These are phyloP conservation scores for Amazonetta brasiliensis DNA, from an alignment of 2,797 vertebrate species.

Conservation along the genomic window DNA sequence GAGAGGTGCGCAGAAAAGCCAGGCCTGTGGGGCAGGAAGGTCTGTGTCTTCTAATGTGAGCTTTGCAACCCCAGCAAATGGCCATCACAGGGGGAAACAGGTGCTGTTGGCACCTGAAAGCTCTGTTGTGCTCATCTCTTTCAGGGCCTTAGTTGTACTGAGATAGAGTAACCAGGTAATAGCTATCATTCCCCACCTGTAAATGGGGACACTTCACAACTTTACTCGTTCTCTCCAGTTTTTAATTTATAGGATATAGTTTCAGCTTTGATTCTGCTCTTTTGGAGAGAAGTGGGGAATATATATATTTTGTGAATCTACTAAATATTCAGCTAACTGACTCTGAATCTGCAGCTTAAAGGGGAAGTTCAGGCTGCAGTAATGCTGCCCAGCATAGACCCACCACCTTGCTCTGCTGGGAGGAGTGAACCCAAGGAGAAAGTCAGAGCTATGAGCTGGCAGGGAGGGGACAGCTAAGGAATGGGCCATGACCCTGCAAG, in stretches of 20 bases:
- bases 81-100: background rate
- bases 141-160: background rate
- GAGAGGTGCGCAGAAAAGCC: background rate
- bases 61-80: background rate
- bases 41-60: background rate
- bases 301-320: background rate
- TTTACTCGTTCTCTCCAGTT: background rate
- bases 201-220: background rate
- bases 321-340: background rate
- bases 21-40: background rate
- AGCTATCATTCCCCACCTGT: fast-evolving
- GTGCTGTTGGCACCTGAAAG: background rate
- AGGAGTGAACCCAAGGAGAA: background rate
- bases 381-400: background rate
- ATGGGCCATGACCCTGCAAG: background rate
- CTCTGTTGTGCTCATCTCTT: background rate
- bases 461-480: background rate
- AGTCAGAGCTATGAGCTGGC: background rate
- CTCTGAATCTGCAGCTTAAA: background rate
- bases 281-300: too few species aligned
- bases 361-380: background rate
- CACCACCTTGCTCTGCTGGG: fast-evolving
- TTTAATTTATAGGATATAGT: background rate
- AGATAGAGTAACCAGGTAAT: background rate
- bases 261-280: fast-evolving